phyloP scores from a whole-genome alignment of 2,113 vertebrate genomes.

The Nannospalax galili region DNA sequence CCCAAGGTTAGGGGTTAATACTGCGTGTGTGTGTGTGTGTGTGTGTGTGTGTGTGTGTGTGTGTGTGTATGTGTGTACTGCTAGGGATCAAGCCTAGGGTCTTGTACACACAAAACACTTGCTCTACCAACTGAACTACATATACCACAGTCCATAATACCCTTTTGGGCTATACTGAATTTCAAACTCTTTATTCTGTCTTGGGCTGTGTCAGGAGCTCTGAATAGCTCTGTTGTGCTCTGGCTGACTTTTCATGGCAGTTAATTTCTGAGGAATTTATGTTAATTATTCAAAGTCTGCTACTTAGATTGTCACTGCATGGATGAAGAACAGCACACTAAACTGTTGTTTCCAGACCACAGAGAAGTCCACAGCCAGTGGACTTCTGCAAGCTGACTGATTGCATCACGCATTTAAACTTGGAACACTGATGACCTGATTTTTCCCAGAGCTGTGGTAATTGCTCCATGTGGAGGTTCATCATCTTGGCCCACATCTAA shows the following conservation, averaged over 20 bases:
- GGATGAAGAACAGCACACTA: background rate
- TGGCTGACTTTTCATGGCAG: background rate
- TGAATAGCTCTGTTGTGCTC: background rate
- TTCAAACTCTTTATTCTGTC: background rate
- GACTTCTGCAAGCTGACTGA: background rate
- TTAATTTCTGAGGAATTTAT: slow-evolving; percentile 45
- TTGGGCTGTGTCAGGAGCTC: background rate
- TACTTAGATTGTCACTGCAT: background rate
- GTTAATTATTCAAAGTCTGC: slow-evolving; percentile 20
- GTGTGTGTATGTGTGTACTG: background rate
- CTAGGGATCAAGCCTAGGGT: background rate
- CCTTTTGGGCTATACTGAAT: background rate
- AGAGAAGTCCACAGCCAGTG: background rate
- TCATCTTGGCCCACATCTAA: background rate
- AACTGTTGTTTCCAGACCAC: background rate
- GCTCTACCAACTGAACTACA: background rate
- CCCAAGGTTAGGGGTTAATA: background rate
- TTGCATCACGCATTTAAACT: accelerated
- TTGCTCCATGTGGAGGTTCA: accelerated
- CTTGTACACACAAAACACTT: accelerated
- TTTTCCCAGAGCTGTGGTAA: background rate
- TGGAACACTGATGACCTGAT: background rate
- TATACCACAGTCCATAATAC: accelerated
- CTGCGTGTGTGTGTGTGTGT: background rate
- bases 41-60: background rate